Base-by-base conservation (phyloP, 2,888 invertebrate species). In the Cephalotes varians region DNA sequence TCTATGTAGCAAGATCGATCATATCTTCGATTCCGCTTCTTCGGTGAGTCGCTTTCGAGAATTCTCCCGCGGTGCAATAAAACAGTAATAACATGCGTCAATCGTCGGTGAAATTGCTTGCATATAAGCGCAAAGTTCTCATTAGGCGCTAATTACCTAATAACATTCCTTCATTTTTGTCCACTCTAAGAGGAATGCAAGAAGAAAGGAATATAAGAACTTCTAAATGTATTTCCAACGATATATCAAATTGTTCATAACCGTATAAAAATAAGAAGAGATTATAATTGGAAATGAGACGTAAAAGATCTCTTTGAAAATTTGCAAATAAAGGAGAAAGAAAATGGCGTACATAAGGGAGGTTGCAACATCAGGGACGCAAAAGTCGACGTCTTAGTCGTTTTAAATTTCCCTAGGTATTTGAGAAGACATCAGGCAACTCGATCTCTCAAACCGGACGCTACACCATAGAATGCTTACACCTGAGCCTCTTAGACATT, bases 361-460 rank as follows among this genome's bases (percentile, higher is more conserved):
- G 81, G 74, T 31, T 71, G 69, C 44, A 83, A 71, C 85, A 82
- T 85, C 81, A 15, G 89, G 86, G 91, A 91, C 90, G 91, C 92
- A 93, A 94, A 94, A 94, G 92, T 94, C 92, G 91, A 88, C 91
- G 91, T 92, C 93, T 94, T 93, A 94, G 91, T 92, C 92, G 94
- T 93, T 93, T 94, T 92, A 91, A 93, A 93, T 94, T 94, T 93
- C 94, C 91, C 86, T 86, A 88, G 92, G 92, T 91, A 94, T 93
- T 92, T 90, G 94, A 94, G 94, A 94, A 93, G 94, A 90, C 93
- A 89, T 86, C 89, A 88, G 86, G 94, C 90, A 94, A 94, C 92
- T 93, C 92, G 94, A 94, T 94, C 93, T 92, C 90, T 90, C 92
- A 92, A 94, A 93, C 94, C 94, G 94, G 94, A 94, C 93, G 92